phyloP scores from a whole-genome alignment of 2,113 vertebrate genomes.

The Megaceryle maxima region DNA sequence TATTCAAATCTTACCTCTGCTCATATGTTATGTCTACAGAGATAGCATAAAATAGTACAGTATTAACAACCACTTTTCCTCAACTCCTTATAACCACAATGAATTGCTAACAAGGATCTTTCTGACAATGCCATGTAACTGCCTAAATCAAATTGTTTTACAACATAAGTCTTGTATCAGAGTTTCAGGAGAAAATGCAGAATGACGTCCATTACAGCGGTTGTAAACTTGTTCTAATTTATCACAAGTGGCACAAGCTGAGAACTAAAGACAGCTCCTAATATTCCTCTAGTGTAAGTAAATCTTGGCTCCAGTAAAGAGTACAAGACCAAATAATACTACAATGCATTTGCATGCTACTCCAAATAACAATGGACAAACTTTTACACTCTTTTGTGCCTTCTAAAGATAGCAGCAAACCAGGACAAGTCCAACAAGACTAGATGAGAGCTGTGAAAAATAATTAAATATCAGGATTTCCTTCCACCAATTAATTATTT shows the following conservation, averaged over 20 bases:
- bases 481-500: not conserved
- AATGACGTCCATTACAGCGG: not conserved
- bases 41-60: not conserved
- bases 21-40: not conserved
- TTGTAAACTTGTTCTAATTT: not conserved
- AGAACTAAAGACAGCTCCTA: not conserved
- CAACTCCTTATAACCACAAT: not conserved
- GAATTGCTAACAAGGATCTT: not conserved
- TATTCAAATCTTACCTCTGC: not conserved
- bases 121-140: not conserved
- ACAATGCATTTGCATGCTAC: not conserved
- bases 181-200: not conserved
- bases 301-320: not conserved
- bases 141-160: not conserved
- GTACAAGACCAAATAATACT: not conserved
- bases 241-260: not conserved
- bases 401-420: not conserved
- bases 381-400: not conserved
- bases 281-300: not conserved
- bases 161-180: not conserved
- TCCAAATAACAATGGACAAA: not conserved
- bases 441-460: not conserved
- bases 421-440: not conserved
- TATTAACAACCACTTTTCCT: not conserved
- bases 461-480: not conserved